A percentile compares a stretch with the other conserved stretches of the same genome.
Conservation (phyloP, 2,888 invertebrate genomes). For the Hymenopus coronatus region DNA sequence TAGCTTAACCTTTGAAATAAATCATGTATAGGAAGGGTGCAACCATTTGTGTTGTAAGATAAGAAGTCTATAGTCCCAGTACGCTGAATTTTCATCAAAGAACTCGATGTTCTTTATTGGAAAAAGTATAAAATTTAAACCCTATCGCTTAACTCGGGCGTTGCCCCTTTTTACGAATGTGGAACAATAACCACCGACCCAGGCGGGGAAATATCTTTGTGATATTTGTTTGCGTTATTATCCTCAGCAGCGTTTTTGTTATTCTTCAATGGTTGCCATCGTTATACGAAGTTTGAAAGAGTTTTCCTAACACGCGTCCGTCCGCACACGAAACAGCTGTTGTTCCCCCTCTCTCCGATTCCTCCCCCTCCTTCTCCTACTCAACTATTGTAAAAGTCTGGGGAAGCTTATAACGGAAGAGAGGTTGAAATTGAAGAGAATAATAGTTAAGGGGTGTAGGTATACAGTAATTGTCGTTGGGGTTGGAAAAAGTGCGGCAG, state of each 20-base stretch:
- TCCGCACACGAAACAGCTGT: slow-evolving; percentile 13
- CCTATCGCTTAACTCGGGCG: not conserved
- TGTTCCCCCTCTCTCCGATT: not conserved
- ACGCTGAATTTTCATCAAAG: not conserved
- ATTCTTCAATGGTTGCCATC: not conserved
- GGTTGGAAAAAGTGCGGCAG: not conserved
- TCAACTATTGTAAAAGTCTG: not conserved
- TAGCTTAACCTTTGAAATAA: not conserved
- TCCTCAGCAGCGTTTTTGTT: not conserved
- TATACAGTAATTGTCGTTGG: slow-evolving; percentile 10
- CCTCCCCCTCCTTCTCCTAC: not conserved
- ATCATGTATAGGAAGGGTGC: not conserved
- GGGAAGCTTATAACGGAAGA: slow-evolving; percentile 12
- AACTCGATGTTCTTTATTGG: not conserved
- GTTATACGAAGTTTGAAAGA: not conserved
- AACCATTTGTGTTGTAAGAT: not conserved
- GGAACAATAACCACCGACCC: not conserved
- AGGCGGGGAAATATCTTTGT: not conserved
- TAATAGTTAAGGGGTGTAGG: slow-evolving; percentile 4
- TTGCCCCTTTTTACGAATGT: not conserved
- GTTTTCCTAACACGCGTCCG: slow-evolving; percentile 7
- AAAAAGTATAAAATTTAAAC: not conserved
- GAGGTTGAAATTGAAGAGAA: slow-evolving; percentile 13
- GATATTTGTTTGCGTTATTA: not conserved
- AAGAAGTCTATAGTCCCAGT: not conserved